Evolutionary conservation across 2,113 vertebrate genomes (phyloP).

Genomic region (Notiomystis cincta): DNA sequence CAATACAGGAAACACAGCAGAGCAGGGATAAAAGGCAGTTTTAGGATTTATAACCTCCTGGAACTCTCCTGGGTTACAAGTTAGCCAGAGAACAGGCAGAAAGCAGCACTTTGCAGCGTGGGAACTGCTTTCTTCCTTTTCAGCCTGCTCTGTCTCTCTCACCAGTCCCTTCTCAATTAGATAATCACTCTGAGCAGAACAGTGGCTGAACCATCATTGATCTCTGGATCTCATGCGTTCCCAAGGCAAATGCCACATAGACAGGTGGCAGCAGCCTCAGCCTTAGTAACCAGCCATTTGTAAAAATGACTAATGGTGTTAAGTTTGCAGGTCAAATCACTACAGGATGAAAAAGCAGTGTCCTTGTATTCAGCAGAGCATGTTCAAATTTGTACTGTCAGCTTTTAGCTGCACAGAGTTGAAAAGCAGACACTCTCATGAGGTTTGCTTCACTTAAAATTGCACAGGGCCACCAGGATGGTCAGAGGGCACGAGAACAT

Average conservation of each 20-base stretch:
- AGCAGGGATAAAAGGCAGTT: background rate
- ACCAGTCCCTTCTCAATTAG: background rate
- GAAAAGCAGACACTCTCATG: background rate
- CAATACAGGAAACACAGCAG: background rate
- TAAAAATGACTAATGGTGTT: background rate
- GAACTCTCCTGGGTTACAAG: background rate
- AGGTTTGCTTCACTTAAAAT: background rate
- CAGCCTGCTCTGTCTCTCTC: background rate
- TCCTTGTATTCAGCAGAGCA: background rate
- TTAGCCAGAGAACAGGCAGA: background rate
- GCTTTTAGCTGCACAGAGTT: background rate
- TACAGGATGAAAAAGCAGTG: background rate
- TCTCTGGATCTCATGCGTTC: background rate
- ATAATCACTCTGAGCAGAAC: background rate
- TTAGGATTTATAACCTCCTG: constrained; percentile 7
- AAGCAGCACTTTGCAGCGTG: background rate
- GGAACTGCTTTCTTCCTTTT: constrained; percentile 15
- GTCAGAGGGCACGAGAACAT: background rate
- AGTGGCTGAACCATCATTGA: background rate
- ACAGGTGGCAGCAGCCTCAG: background rate
- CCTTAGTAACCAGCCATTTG: background rate
- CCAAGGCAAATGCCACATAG: background rate
- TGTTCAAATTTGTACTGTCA: background rate
- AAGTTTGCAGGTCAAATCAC: background rate
- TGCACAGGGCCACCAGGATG: background rate